A percentile compares a stretch with the other conserved stretches of the same genome.
Conservation (phyloP, 2,797 vertebrate genomes). For the Lycodopsis pacificus region DNA sequence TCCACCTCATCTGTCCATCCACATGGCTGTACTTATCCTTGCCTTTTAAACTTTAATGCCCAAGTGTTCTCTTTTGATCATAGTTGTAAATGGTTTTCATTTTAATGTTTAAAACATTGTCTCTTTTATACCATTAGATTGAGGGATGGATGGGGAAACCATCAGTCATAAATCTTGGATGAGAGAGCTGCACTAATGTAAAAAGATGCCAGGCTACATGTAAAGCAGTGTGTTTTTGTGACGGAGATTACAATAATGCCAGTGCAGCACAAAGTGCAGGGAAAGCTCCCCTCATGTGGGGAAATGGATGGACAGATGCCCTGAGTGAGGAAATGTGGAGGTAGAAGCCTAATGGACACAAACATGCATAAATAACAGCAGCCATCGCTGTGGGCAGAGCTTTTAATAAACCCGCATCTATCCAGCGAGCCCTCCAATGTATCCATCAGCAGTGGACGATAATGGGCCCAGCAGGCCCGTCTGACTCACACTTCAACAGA, state of each 20-base stretch:
- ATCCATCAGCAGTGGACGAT: slow-evolving; percentile 78
- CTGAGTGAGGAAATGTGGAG: slow-evolving; percentile 87
- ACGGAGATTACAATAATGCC: slow-evolving; percentile 94
- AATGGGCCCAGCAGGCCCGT: slow-evolving; percentile 80
- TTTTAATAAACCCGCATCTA: slow-evolving; percentile 87
- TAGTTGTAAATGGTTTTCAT: slow-evolving; percentile 98
- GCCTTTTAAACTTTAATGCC: slow-evolving; percentile 95
- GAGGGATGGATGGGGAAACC: slow-evolving; percentile 85
- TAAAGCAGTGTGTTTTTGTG: slow-evolving; percentile 90
- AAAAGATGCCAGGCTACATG: slow-evolving; percentile 93
- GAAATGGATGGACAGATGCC: slow-evolving; percentile 81
- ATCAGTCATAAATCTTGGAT: slow-evolving; percentile 97
- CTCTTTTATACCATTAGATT: slow-evolving; percentile 96
- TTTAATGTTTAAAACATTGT: slow-evolving; percentile 99
- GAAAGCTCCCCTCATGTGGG: slow-evolving; percentile 73
- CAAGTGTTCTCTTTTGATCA: slow-evolving; percentile 95
- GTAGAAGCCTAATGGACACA: slow-evolving; percentile 99
- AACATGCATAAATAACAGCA: slow-evolving; percentile 97
- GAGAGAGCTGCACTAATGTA: slow-evolving; percentile 92
- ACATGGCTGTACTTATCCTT: slow-evolving; percentile 87
- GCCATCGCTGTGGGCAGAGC: slow-evolving; percentile 78
- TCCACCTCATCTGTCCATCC: slow-evolving; percentile 80
- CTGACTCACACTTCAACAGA: slow-evolving; percentile 80
- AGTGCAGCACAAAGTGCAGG: slow-evolving; percentile 84
- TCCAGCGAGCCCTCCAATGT: slow-evolving; percentile 76